These are phyloP conservation scores for Nyctibius bracteatus DNA, from an alignment of 2,113 vertebrate genomes.

Conservation along the genomic window DNA sequence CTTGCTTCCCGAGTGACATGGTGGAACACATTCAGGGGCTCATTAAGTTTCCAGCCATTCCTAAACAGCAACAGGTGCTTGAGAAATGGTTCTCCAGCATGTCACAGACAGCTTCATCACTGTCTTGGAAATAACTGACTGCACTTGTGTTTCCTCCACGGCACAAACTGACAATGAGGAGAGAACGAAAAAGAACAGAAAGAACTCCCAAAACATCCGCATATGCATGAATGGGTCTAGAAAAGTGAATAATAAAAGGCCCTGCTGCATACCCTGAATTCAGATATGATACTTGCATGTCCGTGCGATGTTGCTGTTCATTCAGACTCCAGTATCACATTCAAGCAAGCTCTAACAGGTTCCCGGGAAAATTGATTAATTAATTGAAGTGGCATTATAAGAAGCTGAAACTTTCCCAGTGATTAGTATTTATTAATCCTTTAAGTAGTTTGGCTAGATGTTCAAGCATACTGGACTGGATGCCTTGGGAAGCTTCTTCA, in stretches of 20 bases:
- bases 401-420: not conserved
- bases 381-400: not conserved
- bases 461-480: not conserved
- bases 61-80: slow-evolving; percentile 67
- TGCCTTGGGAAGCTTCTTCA: not conserved
- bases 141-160: not conserved
- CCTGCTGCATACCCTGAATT: not conserved
- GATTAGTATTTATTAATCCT: not conserved
- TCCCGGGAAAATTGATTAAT: not conserved
- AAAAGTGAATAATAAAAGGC: not conserved
- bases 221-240: not conserved
- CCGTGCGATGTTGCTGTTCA: not conserved
- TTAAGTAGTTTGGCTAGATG: not conserved
- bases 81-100: slow-evolving; percentile 51
- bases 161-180: slow-evolving; percentile 1
- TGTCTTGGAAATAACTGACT: slow-evolving; percentile 43
- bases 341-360: not conserved
- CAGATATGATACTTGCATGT: not conserved
- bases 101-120: slow-evolving; percentile 55
- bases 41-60: slow-evolving; percentile 69
- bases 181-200: slow-evolving; percentile 32
- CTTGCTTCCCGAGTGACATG: slow-evolving; percentile 41
- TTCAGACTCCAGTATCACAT: not conserved
- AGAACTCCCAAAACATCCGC: slow-evolving; percentile 42
- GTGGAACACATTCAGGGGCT: slow-evolving; percentile 51